Evolutionary conservation across 2,113 vertebrate genomes (phyloP).

Genomic region (Amazona guildingii): DNA sequence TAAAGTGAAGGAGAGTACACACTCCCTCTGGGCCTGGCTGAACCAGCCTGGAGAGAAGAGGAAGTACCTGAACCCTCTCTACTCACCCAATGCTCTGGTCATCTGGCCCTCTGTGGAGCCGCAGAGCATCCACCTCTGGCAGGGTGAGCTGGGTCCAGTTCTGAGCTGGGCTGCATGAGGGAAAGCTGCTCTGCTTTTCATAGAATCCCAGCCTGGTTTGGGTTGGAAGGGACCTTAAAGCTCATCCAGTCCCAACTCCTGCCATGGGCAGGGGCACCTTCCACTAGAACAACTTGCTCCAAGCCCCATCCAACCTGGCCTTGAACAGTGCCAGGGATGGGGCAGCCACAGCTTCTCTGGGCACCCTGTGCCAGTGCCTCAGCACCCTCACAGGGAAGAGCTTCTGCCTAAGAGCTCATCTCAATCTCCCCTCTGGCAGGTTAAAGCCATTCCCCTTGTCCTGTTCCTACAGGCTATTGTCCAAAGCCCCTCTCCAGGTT

Average conservation of each 20-base stretch:
- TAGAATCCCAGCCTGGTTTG: neutral
- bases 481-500: neutral
- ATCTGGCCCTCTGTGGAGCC: slow-evolving; percentile 88
- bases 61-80: slow-evolving; percentile 78
- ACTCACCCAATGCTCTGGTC: slow-evolving; percentile 73
- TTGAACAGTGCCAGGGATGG: too few relatives aligned
- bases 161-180: neutral
- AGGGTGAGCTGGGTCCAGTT: slow-evolving; percentile 64
- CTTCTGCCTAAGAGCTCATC: too few relatives aligned
- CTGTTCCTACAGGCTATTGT: neutral
- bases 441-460: neutral
- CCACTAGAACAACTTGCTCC: neutral
- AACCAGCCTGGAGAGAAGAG: slow-evolving; percentile 60
- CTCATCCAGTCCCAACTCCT: neutral
- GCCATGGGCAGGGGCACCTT: neutral
- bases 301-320: too few relatives aligned
- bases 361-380: too few relatives aligned
- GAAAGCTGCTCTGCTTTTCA: neutral
- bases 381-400: too few relatives aligned
- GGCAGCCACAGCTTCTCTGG: too few relatives aligned
- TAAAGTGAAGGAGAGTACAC: slow-evolving; percentile 78
- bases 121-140: slow-evolving; percentile 86
- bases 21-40: slow-evolving; percentile 84
- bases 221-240: neutral
- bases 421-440: too few relatives aligned